Evolutionary conservation across 2,888 invertebrate genomes (phyloP).

Genomic region (Rhagonycha fulva): DNA sequence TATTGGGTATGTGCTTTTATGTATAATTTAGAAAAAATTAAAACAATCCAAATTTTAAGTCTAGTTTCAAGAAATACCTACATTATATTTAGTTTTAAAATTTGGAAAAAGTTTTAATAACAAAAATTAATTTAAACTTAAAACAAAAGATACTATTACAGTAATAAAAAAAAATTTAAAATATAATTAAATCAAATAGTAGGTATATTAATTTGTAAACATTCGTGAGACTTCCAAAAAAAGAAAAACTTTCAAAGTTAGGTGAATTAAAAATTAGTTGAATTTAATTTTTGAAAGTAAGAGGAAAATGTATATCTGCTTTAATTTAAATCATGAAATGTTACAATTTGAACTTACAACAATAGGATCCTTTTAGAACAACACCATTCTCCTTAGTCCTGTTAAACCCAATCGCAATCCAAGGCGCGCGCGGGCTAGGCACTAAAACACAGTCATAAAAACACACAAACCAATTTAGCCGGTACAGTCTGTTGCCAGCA

Average conservation of each 20-base stretch:
- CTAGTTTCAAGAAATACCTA: neutral
- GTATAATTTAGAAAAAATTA: neutral
- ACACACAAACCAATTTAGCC: constrained; percentile 59
- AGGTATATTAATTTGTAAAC: no score
- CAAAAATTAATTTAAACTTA: neutral
- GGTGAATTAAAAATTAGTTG: neutral
- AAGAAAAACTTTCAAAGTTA: neutral
- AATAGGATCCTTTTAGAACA: constrained; percentile 36
- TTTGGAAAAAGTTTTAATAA: neutral
- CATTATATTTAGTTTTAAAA: neutral
- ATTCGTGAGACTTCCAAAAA: neutral
- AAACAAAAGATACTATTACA: neutral
- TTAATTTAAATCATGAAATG: neutral
- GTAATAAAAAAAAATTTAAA: neutral
- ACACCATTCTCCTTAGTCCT: constrained; percentile 51
- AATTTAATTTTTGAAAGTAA: neutral
- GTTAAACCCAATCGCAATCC: constrained; percentile 56
- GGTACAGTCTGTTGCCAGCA: constrained; percentile 54
- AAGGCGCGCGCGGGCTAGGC: constrained; percentile 55
- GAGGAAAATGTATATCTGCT: neutral
- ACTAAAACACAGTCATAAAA: constrained; percentile 59
- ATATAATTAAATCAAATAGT: neutral
- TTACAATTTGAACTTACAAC: neutral
- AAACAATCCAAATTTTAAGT: neutral
- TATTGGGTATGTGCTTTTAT: neutral